Conservation (phyloP, 1,140 invertebrate species). For the Bombus fervidus region DNA sequence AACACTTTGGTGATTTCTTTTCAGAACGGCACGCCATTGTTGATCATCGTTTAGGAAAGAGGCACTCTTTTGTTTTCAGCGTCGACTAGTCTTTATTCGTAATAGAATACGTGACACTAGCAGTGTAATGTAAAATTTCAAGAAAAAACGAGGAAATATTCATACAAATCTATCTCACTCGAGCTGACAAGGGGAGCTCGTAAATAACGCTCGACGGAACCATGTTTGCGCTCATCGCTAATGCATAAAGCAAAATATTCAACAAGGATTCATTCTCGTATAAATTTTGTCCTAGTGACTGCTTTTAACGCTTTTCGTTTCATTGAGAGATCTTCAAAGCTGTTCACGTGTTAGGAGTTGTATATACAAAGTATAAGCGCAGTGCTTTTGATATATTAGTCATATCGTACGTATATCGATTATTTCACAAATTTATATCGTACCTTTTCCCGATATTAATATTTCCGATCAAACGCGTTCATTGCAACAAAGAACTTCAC, state of each 20-base stretch:
- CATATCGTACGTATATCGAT: too few relatives aligned
- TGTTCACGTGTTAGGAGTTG: too few relatives aligned
- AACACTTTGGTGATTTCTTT: conserved; percentile 14
- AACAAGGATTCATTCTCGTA: neutral
- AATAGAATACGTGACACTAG: conserved; percentile 14
- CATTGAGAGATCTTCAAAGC: neutral
- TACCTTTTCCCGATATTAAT: too few relatives aligned
- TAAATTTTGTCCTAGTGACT: neutral
- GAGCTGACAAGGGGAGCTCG: neutral
- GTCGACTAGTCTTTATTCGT: conserved; percentile 20
- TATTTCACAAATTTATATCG: too few relatives aligned
- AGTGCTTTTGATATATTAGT: too few relatives aligned
- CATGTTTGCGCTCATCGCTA: neutral
- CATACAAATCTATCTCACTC: conserved; percentile 14
- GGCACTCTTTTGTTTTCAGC: neutral
- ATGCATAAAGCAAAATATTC: neutral
- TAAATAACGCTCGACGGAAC: neutral
- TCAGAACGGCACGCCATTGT: conserved; percentile 20
- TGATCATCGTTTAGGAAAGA: conserved; percentile 22
- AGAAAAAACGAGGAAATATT: conserved; percentile 7
- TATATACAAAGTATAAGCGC: too few relatives aligned
- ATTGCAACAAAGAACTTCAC: too few relatives aligned
- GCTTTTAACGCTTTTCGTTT: too few relatives aligned
- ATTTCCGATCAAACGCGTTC: too few relatives aligned
- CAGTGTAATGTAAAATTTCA: neutral